Evolutionary conservation across 2,888 invertebrate species (phyloP), one percentile per base, ranked within the genome.

Genomic region (Erebia aethiops): DNA sequence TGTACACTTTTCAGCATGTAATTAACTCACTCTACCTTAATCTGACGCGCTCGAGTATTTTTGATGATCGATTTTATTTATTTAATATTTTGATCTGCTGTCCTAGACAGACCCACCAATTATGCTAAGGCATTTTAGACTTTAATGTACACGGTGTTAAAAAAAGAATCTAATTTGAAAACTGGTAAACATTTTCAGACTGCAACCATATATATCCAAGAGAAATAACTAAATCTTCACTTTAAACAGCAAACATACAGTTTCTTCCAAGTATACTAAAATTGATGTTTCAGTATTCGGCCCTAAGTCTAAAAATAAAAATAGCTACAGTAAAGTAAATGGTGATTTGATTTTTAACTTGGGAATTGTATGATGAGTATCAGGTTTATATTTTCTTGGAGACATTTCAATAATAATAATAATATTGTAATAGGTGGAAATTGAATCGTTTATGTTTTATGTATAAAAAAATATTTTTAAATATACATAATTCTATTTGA

Each of bases 261-360:
- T 26, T 26, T 26, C 4, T 43, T 49, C 14, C 14, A 49, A 49
- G 1, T n/a, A n/a, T n/a, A n/a, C n/a, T n/a, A n/a, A n/a, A n/a
- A 49, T 26, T 26, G 26, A 26, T 26, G 26, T 26, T 26, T 26
- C 26, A 16, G 51, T 51, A n/a, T n/a, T n/a, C 51, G 1, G 51
- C 51, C 51, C 51, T 51, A n/a, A 7, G n/a, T n/a, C n/a, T 51
- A 5, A 13, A n/a, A n/a, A 5, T 16, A 16, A 7, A n/a, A n/a
- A n/a, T n/a, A n/a, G 18, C 8, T 16, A 54, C 2, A 3, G 9
- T 18, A 54, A 8, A 21, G n/a, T n/a, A n/a, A n/a, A 21, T 21
- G 26, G 35, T 58, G 35, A 58, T 58, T 58, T 58, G 26, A 58
- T 58, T 35, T 35, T 58, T n/a, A 58, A 61, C 18, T 61, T 18